Percentiles rank a stretch among this genome's conserved stretches.
These are phyloP conservation scores for Melanotaenia trifasciata DNA, from an alignment of 2,797 vertebrate genomes.

Conservation along the genomic window DNA sequence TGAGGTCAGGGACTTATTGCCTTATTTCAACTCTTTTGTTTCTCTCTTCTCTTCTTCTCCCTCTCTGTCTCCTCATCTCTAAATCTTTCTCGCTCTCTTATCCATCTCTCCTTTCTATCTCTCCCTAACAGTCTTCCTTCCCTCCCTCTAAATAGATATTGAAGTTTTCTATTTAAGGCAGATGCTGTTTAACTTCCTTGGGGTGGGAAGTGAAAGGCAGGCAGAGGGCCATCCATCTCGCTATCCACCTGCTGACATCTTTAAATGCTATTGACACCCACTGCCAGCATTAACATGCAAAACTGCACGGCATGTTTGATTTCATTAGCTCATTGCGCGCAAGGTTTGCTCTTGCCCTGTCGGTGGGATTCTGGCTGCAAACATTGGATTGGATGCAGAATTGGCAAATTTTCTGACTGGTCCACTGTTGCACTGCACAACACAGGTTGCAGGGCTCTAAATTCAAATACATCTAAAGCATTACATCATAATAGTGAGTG, in stretches of 20 bases:
- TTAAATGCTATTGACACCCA: constrained; percentile 83
- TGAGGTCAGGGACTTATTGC: constrained; percentile 80
- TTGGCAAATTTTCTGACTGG: constrained; percentile 64
- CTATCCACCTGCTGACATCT: constrained; percentile 82
- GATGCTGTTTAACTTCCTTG: constrained; percentile 79
- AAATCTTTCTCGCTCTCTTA: constrained; percentile 21
- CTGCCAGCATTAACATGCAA: constrained; percentile 83
- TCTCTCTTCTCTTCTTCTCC: constrained; percentile 4
- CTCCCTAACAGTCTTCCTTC: constrained; percentile 46
- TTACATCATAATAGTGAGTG: background rate
- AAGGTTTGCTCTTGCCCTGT: constrained; percentile 62
- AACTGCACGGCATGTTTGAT: constrained; percentile 79
- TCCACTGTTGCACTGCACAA: constrained; percentile 36
- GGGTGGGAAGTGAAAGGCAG: constrained; percentile 78
- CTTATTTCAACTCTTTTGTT: constrained; percentile 72
- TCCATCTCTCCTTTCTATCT: constrained; percentile 42
- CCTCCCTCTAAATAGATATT: constrained; percentile 79
- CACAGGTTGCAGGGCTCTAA: constrained; percentile 2
- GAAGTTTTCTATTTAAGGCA: constrained; percentile 83
- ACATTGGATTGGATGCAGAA: constrained; percentile 66
- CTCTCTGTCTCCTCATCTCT: constrained; percentile 22
- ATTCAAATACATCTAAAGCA: background rate
- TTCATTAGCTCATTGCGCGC: constrained; percentile 79
- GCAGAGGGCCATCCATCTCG: constrained; percentile 83
- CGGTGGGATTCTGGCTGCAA: constrained; percentile 59